These are phyloP conservation scores for Clytia hemisphaerica DNA, from an alignment of 30 jellyfish, hydroid and myxozoan species.

Conservation along the genomic window DNA sequence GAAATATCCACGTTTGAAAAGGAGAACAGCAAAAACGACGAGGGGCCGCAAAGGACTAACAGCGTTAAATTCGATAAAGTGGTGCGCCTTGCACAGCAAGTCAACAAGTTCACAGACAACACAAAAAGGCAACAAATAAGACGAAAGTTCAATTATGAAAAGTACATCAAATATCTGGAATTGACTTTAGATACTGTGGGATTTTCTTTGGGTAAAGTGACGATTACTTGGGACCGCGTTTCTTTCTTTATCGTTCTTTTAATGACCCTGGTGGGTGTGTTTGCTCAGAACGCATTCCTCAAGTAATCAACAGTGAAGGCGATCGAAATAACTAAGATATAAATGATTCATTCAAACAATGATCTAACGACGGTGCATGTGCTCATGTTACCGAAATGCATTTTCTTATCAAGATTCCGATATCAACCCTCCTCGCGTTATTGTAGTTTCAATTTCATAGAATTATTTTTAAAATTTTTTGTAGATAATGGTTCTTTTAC, in stretches of 20 bases:
- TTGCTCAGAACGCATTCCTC: constrained; percentile 41
- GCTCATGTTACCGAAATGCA: too few species aligned
- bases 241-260: constrained; percentile 31
- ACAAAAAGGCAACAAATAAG: neutral
- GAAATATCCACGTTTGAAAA: too few species aligned
- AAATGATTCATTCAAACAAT: neutral
- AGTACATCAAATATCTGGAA: constrained; percentile 30
- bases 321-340: too few species aligned
- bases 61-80: constrained; percentile 3
- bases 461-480: too few species aligned
- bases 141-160: constrained; percentile 40
- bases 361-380: too few species aligned
- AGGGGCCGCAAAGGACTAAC: too few species aligned
- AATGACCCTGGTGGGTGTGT: constrained; percentile 35
- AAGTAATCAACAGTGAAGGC: neutral
- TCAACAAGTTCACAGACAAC: neutral
- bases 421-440: too few species aligned
- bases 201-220: constrained; percentile 36
- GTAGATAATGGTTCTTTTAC: too few species aligned
- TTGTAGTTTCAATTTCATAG: too few species aligned
- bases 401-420: too few species aligned
- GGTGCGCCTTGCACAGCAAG: neutral
- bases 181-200: constrained; percentile 34
- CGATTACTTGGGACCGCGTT: constrained; percentile 50
- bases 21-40: too few species aligned